Base-by-base conservation (phyloP, 1,140 invertebrate species). In the Papilio polyxenes region DNA sequence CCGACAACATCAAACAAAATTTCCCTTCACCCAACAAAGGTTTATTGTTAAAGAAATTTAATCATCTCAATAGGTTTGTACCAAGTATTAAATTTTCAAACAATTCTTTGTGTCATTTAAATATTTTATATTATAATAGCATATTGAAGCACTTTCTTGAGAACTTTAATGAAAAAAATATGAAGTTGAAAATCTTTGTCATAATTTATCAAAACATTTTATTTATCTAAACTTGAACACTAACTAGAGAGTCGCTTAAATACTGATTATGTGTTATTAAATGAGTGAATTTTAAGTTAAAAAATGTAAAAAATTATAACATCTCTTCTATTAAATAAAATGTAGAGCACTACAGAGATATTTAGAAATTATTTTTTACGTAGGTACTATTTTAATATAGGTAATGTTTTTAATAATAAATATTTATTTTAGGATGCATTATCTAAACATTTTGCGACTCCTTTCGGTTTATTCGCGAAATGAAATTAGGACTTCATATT, bases 1-100 rank as follows among this genome's bases (percentile, higher is more conserved):
- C 65, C 31, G 65, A 11, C 31, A 72, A 72, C 65, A 72, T 72
- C 65, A 72, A 72, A 72, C 11, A 31, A 37, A 72, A 37, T 72
- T 40, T 37, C 65, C 31, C 65, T 40, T 37, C 23, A 65, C 9
- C 10, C 62, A 65, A 65, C 20, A 65, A 65, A 65, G 62, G 62
- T 65, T 72, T 72, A 72, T 72, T 72, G 65, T 72, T 72, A 40
- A 72, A 40, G 31, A 72, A 65, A 72, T 72, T 72, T 72, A 37
- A 72, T 72, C 31, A 72, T 40, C 65, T 72, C 65, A 72, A 72
- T 37, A 72, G 65, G 37, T 72, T 72, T 72, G 13, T 72, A 37
- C 31, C 31, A 40, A 37, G 23, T 72, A 72, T 40, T 72, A 37
- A 69, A 69, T 37, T 72, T 62, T 72, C 37, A 2, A 37, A 37